These are phyloP conservation scores for Epinotia bilunana DNA, from an alignment of 2,888 invertebrate species.

Conservation along the genomic window DNA sequence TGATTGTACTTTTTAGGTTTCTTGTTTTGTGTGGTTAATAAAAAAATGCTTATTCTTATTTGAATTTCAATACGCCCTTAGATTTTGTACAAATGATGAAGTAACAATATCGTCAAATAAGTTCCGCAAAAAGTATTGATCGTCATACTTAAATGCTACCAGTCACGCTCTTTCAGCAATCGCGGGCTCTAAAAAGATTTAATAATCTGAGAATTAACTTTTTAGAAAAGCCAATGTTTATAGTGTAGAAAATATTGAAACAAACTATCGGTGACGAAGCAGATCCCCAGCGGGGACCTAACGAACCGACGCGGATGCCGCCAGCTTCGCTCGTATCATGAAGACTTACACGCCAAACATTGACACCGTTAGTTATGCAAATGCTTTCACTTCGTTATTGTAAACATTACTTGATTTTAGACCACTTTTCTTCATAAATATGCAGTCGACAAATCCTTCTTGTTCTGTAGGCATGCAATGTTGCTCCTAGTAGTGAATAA, in stretches of 20 bases:
- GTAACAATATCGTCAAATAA: neutral
- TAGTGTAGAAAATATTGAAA: slow-evolving; percentile 14
- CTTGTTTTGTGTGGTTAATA: too few relatives aligned
- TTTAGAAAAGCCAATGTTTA: slow-evolving; percentile 8
- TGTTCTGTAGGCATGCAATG: too few relatives aligned
- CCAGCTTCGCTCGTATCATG: slow-evolving; percentile 10
- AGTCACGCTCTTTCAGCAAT: neutral
- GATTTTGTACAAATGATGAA: neutral
- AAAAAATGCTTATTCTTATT: too few relatives aligned
- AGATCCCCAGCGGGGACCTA: neutral
- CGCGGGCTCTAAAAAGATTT: neutral
- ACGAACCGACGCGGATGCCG: slow-evolving; percentile 14
- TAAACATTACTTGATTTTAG: neutral
- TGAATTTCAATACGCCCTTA: neutral
- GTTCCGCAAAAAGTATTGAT: neutral
- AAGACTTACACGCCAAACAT: slow-evolving; percentile 25
- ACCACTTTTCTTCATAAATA: neutral
- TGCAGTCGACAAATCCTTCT: neutral
- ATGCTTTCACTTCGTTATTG: slow-evolving; percentile 3
- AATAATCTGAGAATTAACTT: neutral
- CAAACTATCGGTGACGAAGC: neutral
- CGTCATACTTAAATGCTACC: neutral
- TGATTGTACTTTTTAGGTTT: too few relatives aligned
- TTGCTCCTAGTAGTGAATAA: too few relatives aligned
- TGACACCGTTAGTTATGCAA: slow-evolving; percentile 29